A percentile compares a stretch with the other conserved stretches of the same genome.
These are phyloP conservation scores for Lagria hirta DNA, from an alignment of 2,888 invertebrate genomes.

Conservation along the genomic window DNA sequence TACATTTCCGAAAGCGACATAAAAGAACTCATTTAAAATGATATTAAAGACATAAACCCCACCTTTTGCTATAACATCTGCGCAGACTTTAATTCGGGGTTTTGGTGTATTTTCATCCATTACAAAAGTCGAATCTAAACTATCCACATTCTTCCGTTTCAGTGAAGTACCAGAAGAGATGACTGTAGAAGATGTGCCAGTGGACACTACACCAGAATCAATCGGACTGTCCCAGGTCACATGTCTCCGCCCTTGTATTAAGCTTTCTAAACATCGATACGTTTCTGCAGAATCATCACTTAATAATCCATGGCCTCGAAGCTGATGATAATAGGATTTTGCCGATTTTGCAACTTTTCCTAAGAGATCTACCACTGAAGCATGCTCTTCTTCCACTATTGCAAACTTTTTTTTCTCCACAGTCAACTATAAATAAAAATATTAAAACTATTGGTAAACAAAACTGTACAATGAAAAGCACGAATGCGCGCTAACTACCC, in stretches of 20 bases:
- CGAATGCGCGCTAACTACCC: neutral
- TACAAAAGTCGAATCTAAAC: slow-evolving; percentile 36
- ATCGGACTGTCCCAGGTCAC: slow-evolving; percentile 63
- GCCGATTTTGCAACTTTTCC: slow-evolving; percentile 55
- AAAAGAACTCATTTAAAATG: slow-evolving; percentile 40
- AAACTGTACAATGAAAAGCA: no score
- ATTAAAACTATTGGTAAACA: neutral
- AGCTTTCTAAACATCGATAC: slow-evolving; percentile 62
- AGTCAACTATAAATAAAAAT: slow-evolving; percentile 33
- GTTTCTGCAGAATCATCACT: slow-evolving; percentile 60
- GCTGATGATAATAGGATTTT: slow-evolving; percentile 60
- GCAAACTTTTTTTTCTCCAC: slow-evolving; percentile 36
- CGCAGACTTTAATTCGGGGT: slow-evolving; percentile 29
- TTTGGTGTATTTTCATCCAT: slow-evolving; percentile 25
- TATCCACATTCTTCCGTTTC: slow-evolving; percentile 10
- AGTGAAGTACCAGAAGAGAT: slow-evolving; percentile 19
- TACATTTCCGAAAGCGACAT: no score
- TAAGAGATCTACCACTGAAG: slow-evolving; percentile 37
- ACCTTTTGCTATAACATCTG: slow-evolving; percentile 46
- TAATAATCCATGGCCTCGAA: slow-evolving; percentile 62
- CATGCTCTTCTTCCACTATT: slow-evolving; percentile 38
- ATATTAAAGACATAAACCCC: slow-evolving; percentile 32
- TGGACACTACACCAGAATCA: slow-evolving; percentile 37
- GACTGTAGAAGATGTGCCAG: slow-evolving; percentile 26
- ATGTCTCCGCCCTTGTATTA: slow-evolving; percentile 61